Evolutionary conservation across 2,113 vertebrate genomes (phyloP), one percentile per base, ranked within the genome.

Genomic region (Eolophus roseicapilla): DNA sequence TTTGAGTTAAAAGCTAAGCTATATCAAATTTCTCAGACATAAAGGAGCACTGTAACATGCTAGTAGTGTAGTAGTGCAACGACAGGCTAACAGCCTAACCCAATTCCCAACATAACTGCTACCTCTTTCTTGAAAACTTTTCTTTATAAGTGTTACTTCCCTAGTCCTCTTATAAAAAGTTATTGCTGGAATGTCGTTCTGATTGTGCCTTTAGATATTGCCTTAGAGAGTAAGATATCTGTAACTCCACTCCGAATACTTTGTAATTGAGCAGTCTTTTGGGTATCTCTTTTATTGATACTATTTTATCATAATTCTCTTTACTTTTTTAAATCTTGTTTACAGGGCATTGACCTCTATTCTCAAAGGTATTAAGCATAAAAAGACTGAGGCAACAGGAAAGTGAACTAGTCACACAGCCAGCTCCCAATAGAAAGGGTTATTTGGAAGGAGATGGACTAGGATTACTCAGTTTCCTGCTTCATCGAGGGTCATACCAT

Each of bases 381-480:
- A 85, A 81, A 93, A 81, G 31, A 27, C 46, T 65, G 69, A 69
- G 13, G 23, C 17, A 69, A 79, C 27, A 86, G 44, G 17, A 86
- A 88, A 83, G 33, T 27, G 39, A 92, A 89, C 49, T 57, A 89
- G 81, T 83, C 69, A 70, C n/a, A n/a, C 57, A 79, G 62, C 17
- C 57, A 52, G 64, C n/a, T 95, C 73, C 50, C 57, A 41, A 37
- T 0, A 95, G 57, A 82, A 91, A 82, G 33, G 60, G 90, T 90
- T 93, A 83, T 94, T 86, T 92, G 79, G 52, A 69, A 88, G 70
- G 43, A 69, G 65, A 65, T 69, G 86, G 65, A 79, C 65, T 84
- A 71, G 52, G 83, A 93, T 93, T 86, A 87, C 65, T 95, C 65
- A 92, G 84, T 96, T 96, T 96, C 92, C 69, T 95, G 93, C 90